Evolutionary conservation across 2,113 vertebrate species (phyloP), one percentile per base, ranked within the genome.

Genomic region (Glaucidium brasilianum): DNA sequence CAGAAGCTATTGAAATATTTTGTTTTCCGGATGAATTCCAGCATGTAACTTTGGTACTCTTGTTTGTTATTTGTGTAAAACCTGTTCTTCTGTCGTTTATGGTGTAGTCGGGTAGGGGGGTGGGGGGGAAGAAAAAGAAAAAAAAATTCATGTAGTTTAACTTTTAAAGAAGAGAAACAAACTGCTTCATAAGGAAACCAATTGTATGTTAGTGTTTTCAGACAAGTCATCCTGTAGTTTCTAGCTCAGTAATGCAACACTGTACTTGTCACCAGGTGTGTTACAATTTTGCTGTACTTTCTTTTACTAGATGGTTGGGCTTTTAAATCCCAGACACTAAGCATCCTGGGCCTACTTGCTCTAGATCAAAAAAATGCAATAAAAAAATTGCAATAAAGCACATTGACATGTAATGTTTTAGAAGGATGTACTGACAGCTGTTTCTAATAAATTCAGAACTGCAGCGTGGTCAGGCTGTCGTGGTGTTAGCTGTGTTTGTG

Each of bases 31-130:
- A 97, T 88, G 95, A 97, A 98, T 96, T 98, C 98, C 98, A 98
- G 98, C 98, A 98, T 98, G 98, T 98, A 98, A 98, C 96, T 98
- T 98, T 97, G 98, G 98, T 98, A 98, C 98, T 98, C 98, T 97
- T 97, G 97, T 98, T 97, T 98, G 98, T 98, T 98, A 96, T 94
- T 98, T 97, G 98, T 98, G 98, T 98, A 98, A 98, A 98, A 97
- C 84, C 95, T 98, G 97, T 98, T 98, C 92, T 98, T 97, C 97
- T 98, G 97, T 98, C 98, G 98, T 98, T 98, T 98, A 98, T 97
- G 97, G 96, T 98, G 98, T 98, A 98, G 97, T 98, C 15, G 39
- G 88, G 81, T 69, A 34, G 23, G 43, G 34, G 76, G 45, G 80
- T 19, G 58, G 60, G 62, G 72, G 72, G 62, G 11, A 20, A 81